phyloP scores from a whole-genome alignment of 2,113 vertebrate genomes.

The Cebus imitator region DNA sequence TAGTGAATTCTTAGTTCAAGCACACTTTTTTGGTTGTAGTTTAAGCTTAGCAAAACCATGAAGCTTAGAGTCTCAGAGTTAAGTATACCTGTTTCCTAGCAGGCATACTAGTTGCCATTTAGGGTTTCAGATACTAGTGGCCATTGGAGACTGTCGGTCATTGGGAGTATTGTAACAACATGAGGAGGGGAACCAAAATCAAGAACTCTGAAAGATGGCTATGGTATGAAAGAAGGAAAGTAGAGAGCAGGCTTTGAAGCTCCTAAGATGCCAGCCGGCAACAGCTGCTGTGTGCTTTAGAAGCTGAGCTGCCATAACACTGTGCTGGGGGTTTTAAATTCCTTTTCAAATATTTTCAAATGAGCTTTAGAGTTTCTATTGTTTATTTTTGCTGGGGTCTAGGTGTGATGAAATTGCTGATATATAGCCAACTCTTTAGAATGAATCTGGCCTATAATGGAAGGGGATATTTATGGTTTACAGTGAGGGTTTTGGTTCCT shows the following conservation, averaged over 20 bases:
- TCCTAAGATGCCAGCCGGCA: fast-evolving
- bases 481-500: neutral
- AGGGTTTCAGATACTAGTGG: neutral
- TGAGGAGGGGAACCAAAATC: neutral
- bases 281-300: fast-evolving
- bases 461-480: neutral
- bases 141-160: neutral
- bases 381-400: neutral
- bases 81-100: neutral
- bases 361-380: neutral
- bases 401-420: neutral
- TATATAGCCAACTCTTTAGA: neutral
- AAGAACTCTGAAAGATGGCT: neutral
- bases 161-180: neutral
- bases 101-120: neutral
- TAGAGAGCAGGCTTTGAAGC: neutral
- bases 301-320: neutral
- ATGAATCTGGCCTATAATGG: neutral
- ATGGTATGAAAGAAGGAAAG: neutral
- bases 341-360: neutral
- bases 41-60: neutral
- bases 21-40: neutral
- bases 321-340: neutral
- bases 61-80: neutral
- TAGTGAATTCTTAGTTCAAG: neutral